A percentile compares a stretch with the other conserved stretches of the same genome.
Conservation (phyloP, 2,797 vertebrate genomes). For the Uromys caudimaculatus region DNA sequence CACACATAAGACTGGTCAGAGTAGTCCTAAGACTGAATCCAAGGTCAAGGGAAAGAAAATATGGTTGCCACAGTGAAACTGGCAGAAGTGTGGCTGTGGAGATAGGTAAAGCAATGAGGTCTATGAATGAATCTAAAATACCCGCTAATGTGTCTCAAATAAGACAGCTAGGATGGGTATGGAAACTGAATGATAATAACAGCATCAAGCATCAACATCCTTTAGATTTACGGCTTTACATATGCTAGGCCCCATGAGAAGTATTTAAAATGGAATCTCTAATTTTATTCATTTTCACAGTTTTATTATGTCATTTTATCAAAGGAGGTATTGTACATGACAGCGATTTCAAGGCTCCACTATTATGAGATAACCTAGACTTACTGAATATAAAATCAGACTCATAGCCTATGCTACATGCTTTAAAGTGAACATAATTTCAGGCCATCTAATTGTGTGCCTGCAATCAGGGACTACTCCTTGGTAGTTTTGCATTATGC, state of each 20-base stretch:
- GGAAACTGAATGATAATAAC: background rate
- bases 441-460: background rate
- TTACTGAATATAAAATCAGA: background rate
- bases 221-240: background rate
- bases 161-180: background rate
- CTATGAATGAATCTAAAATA: background rate
- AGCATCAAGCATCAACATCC: background rate
- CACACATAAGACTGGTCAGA: background rate
- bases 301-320: slow-evolving; percentile 5
- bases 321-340: background rate
- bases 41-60: background rate
- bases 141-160: background rate
- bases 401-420: background rate
- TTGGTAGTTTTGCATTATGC: too few relatives aligned
- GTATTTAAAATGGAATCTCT: slow-evolving; percentile 31
- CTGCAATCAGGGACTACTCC: fast-evolving
- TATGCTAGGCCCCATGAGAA: background rate
- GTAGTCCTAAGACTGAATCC: background rate
- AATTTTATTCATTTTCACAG: background rate
- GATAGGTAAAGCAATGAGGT: background rate
- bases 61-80: background rate
- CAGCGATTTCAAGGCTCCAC: background rate
- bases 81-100: background rate
- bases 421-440: background rate
- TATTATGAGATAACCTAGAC: background rate